A percentile compares a stretch with the other conserved stretches of the same genome.
These are phyloP conservation scores for Agrypnia vestita DNA, from an alignment of 1,140 invertebrate species.

Conservation along the genomic window DNA sequence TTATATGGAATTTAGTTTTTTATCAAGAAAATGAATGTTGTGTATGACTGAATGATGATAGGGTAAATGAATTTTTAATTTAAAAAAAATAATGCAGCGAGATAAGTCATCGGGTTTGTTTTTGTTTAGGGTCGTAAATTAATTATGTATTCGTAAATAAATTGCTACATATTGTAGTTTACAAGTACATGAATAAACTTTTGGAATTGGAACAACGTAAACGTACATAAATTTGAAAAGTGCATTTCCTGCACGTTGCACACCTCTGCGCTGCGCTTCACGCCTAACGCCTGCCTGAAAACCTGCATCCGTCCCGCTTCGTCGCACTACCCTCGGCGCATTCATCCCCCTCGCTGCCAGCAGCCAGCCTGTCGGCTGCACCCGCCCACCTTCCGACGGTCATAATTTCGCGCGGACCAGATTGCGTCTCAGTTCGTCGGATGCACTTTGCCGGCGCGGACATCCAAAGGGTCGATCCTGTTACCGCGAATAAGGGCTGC, in stretches of 20 bases:
- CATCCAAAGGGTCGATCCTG: neutral
- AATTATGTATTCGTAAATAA: neutral
- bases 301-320: constrained; percentile 1
- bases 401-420: neutral
- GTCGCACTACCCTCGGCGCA: constrained; percentile 6
- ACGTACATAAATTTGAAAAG: too few relatives aligned
- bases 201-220: too few relatives aligned
- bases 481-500: constrained; percentile 2
- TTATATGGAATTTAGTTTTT: too few relatives aligned
- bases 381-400: neutral
- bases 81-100: too few relatives aligned
- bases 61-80: too few relatives aligned
- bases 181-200: too few relatives aligned
- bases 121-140: neutral
- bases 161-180: too few relatives aligned
- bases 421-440: constrained; percentile 31
- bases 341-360: constrained; percentile 25
- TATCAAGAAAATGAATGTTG: too few relatives aligned
- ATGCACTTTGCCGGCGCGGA: constrained; percentile 42
- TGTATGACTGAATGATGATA: too few relatives aligned
- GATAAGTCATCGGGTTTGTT: neutral
- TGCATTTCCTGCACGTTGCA: constrained; percentile 12
- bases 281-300: neutral
- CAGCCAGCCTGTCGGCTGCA: neutral
- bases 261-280: constrained; percentile 1